Evolutionary conservation across 2,888 invertebrate genomes (phyloP), one percentile per base, ranked within the genome.

Genomic region (Drosophila setosimentum): DNA sequence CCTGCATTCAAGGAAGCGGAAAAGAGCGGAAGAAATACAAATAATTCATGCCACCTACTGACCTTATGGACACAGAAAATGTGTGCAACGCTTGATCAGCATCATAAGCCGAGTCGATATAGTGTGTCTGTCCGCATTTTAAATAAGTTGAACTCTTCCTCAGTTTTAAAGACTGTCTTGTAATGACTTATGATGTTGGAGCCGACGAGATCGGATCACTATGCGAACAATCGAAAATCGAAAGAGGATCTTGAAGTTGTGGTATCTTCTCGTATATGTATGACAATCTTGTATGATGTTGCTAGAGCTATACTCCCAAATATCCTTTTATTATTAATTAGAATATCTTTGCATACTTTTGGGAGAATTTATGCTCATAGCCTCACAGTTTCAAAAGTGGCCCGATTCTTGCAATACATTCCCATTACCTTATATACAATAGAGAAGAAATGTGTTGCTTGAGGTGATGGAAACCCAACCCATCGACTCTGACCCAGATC

Each of bases 341-440:
- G 8, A 45, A 45, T 45, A 45, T 45, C 8, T 24, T 45, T 45
- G 45, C 45, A 45, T 45, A 45, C 45, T 45, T 45, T 45, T 24
- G 45, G 45, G 45, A 45, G 16, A 45, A 42, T 42, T 13, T 6
- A 42, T 21, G 42, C 5, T 21, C 21, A 11, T 42, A 42, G 24
- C 27, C 16, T 45, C 16, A 24, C 21, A 16, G 16, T 24, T 24
- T 45, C 8, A 24, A 24, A 1, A 24, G 16, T 45, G 8, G n/a
- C 16, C 45, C 24, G 45, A 24, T 16, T 45, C 16, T 24, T 24
- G 16, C 24, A 8, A 16, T 45, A 21, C 24, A 24, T 16, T 21
- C 6, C 8, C 42, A 42, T 21, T 42, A 8, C 16, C 8, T 4
- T 24, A 16, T 45, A 21, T 2, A 16, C 16, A 24, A 16, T 8